Percentiles rank a stretch among this genome's conserved stretches.
These are phyloP conservation scores for Bathybates hornii DNA, from an alignment of 2,113 vertebrate species.

Conservation along the genomic window DNA sequence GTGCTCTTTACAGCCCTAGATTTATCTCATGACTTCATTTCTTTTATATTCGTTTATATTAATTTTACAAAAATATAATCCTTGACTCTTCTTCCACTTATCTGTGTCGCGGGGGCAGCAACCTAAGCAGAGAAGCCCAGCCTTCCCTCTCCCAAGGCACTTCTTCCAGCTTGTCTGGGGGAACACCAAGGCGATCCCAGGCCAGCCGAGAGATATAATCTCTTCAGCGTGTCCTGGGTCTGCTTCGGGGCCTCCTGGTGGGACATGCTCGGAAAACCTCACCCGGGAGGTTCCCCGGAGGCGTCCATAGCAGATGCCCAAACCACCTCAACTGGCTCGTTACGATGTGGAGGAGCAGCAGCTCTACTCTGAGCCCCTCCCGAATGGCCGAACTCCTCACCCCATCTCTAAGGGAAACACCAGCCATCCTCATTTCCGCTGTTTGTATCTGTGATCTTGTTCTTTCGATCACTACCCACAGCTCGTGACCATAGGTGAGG, in stretches of 20 bases:
- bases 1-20: too few species aligned
- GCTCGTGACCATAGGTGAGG: neutral
- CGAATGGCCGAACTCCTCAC: accelerated
- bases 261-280: accelerated
- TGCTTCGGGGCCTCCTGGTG: neutral
- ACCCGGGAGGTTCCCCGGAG: accelerated
- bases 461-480: neutral
- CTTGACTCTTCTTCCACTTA: too few species aligned
- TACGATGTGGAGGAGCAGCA: accelerated
- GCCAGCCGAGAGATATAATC: neutral
- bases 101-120: too few species aligned
- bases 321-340: neutral
- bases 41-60: too few species aligned
- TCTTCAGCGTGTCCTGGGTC: accelerated
- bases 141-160: too few species aligned
- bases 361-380: neutral
- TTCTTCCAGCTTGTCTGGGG: neutral
- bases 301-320: neutral
- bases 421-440: accelerated
- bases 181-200: neutral
- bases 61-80: too few species aligned
- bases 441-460: too few species aligned
- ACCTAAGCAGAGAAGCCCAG: too few species aligned
- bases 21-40: too few species aligned
- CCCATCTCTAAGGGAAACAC: accelerated